Percentiles rank a stretch among this genome's conserved stretches.
Evolutionary conservation across 2,888 invertebrate genomes (phyloP).

Genomic region (Hirudinaria manillensis): DNA sequence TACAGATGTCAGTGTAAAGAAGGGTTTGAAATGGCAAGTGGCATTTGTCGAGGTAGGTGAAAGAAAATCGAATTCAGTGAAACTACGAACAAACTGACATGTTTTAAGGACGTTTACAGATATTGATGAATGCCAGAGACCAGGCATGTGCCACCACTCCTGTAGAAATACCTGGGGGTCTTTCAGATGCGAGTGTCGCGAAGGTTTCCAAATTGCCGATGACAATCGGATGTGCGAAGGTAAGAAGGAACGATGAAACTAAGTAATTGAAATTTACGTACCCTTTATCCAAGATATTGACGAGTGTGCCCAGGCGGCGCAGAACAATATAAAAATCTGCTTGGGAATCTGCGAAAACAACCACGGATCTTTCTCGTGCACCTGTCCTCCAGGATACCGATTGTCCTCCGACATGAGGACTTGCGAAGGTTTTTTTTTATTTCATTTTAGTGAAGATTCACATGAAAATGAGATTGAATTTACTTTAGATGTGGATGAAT

Average conservation of each 20-base stretch:
- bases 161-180: constrained; percentile 87
- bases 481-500: constrained; percentile 66
- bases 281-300: constrained; percentile 65
- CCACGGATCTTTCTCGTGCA: constrained; percentile 67
- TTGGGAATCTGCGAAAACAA: constrained; percentile 76
- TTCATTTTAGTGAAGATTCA: background rate
- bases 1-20: constrained; percentile 65
- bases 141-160: constrained; percentile 70
- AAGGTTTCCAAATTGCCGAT: constrained; percentile 71
- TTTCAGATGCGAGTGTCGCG: constrained; percentile 77
- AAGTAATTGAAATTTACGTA: background rate
- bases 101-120: constrained; percentile 56
- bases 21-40: constrained; percentile 55
- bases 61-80: background rate
- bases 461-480: background rate
- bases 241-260: constrained; percentile 32
- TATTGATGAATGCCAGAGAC: constrained; percentile 63
- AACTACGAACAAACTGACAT: background rate
- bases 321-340: constrained; percentile 61
- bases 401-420: constrained; percentile 65
- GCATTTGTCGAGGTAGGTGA: background rate
- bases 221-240: constrained; percentile 64
- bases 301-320: constrained; percentile 74
- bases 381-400: constrained; percentile 50
- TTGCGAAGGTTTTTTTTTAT: constrained; percentile 66